Base-by-base conservation (phyloP, 2,888 invertebrate genomes). In the Gymnocheta viridis region DNA sequence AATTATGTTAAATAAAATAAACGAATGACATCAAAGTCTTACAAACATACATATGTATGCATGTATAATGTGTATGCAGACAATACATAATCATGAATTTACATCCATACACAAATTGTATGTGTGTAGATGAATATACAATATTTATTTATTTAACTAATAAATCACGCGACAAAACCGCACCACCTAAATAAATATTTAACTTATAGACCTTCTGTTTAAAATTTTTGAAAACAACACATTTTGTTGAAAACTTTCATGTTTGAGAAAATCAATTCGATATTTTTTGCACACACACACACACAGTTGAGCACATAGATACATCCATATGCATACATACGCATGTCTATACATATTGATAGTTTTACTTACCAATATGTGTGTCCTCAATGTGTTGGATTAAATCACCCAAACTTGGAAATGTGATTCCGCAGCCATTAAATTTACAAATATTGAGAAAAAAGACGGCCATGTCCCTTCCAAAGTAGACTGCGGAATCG, bases 381-480 rank as follows among this genome's bases (percentile, higher is more conserved):
- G 95, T 95, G 91, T 96, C 96, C 94, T 97, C 97, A 89, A 97
- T 97, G 93, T 97, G 97, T 91, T 96, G 95, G 91, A 97, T 97
- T 91, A 97, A 93, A 91, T 96, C 96, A 88, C 94, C 93, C 91
- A 97, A 93, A 92, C 94, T 95, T 90, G 95, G 94, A 94, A 96
- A 97, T 89, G 94, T 96, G 91, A 96, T 94, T 90, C 96, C 96
- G 94, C 97, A 97, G 93, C 95, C 95, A 93, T 95, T 95, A 93
- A 95, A 97, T 94, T 96, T 96, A 94, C 97, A 97, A 93, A 95
- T 95, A 94, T 97, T 97, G 93, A 96, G 93, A 94, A 96, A 94
- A 94, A 97, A 96, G 94, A 96, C 96, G 93, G 97, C 96, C 97
- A 97, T 96, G 93, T 92, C 92, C 90, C 90, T 88, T 89, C 89